Conservation (phyloP, 2,888 invertebrate genomes). For the Leucoma salicis region DNA sequence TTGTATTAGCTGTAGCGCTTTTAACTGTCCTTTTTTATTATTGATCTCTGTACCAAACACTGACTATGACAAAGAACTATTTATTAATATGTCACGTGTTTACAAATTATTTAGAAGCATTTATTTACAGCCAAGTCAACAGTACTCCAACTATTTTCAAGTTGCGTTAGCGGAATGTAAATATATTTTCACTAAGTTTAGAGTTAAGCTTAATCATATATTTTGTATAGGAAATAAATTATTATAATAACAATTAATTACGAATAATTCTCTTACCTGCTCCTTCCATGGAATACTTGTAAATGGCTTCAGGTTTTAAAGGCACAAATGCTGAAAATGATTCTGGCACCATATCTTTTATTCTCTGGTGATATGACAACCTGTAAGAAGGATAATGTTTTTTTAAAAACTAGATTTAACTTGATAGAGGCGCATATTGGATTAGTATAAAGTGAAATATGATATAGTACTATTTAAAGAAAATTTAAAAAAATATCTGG, state of each 20-base stretch:
- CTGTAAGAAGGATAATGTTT: conserved; percentile 59
- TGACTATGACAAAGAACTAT: conserved; percentile 28
- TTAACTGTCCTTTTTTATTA: conserved; percentile 29
- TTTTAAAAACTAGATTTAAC: not conserved
- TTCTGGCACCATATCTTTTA: conserved; percentile 95
- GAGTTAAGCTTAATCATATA: conserved; percentile 54
- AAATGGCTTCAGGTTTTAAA: conserved; percentile 90
- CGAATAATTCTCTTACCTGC: conserved; percentile 80
- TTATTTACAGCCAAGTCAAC: conserved; percentile 40
- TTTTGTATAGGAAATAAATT: conserved; percentile 52
- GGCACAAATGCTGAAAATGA: conserved; percentile 93
- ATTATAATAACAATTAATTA: conserved; percentile 31
- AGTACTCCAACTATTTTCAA: conserved; percentile 24
- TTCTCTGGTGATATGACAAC: conserved; percentile 96
- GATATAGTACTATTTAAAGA: too few relatives aligned
- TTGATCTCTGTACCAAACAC: conserved; percentile 38
- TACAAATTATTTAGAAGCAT: conserved; percentile 56
- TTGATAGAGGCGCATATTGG: too few relatives aligned
- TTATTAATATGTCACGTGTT: conserved; percentile 20
- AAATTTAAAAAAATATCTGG: too few relatives aligned
- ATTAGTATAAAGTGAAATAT: too few relatives aligned
- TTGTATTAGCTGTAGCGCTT: conserved; percentile 42
- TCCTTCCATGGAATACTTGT: conserved; percentile 95
- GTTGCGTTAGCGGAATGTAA: conserved; percentile 61
- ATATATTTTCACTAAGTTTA: conserved; percentile 53